Percentiles rank a stretch among this genome's conserved stretches.
These are phyloP conservation scores for Stenurella melanura DNA, from an alignment of 2,888 invertebrate species.

Conservation along the genomic window DNA sequence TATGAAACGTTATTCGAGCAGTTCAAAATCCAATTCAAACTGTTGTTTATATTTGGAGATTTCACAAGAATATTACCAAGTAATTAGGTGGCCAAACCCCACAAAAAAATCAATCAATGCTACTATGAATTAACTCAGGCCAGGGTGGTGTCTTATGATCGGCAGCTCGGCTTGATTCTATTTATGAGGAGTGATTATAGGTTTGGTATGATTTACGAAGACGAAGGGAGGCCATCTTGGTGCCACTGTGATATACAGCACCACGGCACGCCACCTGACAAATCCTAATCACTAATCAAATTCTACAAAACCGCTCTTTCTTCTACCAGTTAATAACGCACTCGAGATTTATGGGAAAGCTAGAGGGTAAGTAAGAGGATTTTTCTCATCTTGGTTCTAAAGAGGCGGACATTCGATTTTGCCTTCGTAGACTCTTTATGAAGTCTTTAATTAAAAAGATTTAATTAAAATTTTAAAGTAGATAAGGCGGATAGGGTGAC, in stretches of 20 bases:
- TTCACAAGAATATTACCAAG: background rate
- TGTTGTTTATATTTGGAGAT: background rate
- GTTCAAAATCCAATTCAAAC: background rate
- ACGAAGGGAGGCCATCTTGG: slow-evolving; percentile 63
- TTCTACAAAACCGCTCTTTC: slow-evolving; percentile 36
- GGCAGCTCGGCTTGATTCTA: slow-evolving; percentile 59
- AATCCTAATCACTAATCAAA: slow-evolving; percentile 64
- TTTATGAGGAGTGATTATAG: slow-evolving; percentile 67
- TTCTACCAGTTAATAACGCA: slow-evolving; percentile 48
- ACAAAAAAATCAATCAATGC: slow-evolving; percentile 39
- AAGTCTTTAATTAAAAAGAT: too few species aligned
- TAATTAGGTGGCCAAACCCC: background rate
- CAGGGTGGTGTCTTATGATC: slow-evolving; percentile 45
- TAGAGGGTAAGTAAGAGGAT: background rate
- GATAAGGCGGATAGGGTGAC: too few species aligned
- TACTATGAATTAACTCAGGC: slow-evolving; percentile 35
- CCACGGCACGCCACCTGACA: slow-evolving; percentile 66
- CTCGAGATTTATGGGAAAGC: slow-evolving; percentile 49
- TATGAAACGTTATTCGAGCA: too few species aligned
- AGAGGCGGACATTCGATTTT: slow-evolving; percentile 3
- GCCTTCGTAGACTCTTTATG: too few species aligned
- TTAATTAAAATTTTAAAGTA: too few species aligned
- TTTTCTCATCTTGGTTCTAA: background rate
- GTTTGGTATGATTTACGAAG: slow-evolving; percentile 65
- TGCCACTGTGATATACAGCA: slow-evolving; percentile 62